Percentiles rank a stretch among this genome's conserved stretches.
phyloP scores from a whole-genome alignment of 2,113 vertebrate genomes.

The Silurus glanis region DNA sequence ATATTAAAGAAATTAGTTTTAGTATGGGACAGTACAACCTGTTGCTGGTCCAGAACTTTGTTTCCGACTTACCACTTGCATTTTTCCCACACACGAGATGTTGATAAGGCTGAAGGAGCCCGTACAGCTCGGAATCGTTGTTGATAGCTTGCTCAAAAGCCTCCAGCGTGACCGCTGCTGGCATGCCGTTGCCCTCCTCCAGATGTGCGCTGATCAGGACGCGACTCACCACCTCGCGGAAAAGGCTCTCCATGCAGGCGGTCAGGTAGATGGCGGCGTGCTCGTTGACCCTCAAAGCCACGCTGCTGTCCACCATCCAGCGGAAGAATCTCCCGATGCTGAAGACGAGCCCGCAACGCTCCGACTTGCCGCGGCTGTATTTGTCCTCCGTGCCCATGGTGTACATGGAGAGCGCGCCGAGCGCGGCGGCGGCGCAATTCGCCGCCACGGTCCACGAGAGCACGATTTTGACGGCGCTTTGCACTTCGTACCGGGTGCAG shows the following conservation, averaged over 20 bases:
- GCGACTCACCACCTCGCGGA: slow-evolving; percentile 85
- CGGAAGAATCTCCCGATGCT: slow-evolving; percentile 94
- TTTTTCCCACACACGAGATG: slow-evolving; percentile 94
- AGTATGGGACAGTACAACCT: neutral
- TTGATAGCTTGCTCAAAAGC: slow-evolving; percentile 88
- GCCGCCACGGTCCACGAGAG: slow-evolving; percentile 87
- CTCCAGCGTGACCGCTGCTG: slow-evolving; percentile 81
- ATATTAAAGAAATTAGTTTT: neutral
- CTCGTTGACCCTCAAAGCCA: slow-evolving; percentile 91
- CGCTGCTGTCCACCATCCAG: slow-evolving; percentile 96
- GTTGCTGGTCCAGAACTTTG: neutral
- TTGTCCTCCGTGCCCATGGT: slow-evolving; percentile 96
- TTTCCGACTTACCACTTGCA: slow-evolving; percentile 83
- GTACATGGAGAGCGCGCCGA: slow-evolving; percentile 90
- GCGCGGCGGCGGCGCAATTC: slow-evolving; percentile 84
- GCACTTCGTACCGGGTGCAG: slow-evolving; percentile 94
- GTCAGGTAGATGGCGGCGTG: slow-evolving; percentile 96
- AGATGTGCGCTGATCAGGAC: slow-evolving; percentile 73
- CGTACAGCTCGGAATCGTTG: slow-evolving; percentile 90
- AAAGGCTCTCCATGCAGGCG: slow-evolving; percentile 89
- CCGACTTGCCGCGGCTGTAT: slow-evolving; percentile 89
- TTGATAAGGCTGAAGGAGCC: slow-evolving; percentile 84
- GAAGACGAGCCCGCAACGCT: slow-evolving; percentile 88
- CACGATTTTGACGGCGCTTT: slow-evolving; percentile 90
- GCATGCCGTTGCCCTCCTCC: slow-evolving; percentile 77